Base-by-base conservation (phyloP, 2,113 vertebrate genomes). In the Arvicanthis niloticus region DNA sequence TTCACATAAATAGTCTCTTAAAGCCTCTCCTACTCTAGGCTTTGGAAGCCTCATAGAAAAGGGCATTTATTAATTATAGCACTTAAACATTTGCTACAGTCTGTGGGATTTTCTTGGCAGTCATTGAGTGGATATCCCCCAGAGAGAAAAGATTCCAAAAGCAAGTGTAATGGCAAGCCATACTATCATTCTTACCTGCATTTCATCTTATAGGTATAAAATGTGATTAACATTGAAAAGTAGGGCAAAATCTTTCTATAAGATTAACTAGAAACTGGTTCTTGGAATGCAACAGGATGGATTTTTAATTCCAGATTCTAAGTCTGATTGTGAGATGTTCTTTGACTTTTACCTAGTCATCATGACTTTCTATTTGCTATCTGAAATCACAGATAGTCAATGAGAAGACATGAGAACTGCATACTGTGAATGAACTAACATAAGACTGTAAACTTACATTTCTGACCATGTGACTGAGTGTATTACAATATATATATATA, bases 131-230 rank as follows among this genome's bases (percentile, higher is more conserved):
- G 34, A 81, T 90, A 68, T 70, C 29, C 19, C 19, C 0, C 51
- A 40, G 10, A 48, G 19, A 58, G 72, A 70, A 92, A 45, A 90
- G 91, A 88, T 60, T 88, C 5, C 7, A 96, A 58, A 53, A 80
- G 29, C 22, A 16, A 40, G 77, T 92, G 26, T 13, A 78, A 51
- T 86, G 22, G 8, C 65, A 81, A 56, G 75, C 16, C 58, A 82
- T 62, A 15, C 34, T 26, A 90, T 82, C 34, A 10, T 58, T 48
- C 11, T 73, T 92, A 85, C 12, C 15, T 94, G n/a, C 8, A 42
- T 96, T 97, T 65, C 45, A 91, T 60, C 11, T 76, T 73, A 56
- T 67, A n/a, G 37, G 80, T 60, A 65, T 73, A 76, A 92, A 93
- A 60, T 1, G 58, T 37, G 2, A 40, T 58, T 42, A 91, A 72